Evolutionary conservation across 2,797 vertebrate species (phyloP), one percentile per base, ranked within the genome.

Genomic region (Galaxias olidus): DNA sequence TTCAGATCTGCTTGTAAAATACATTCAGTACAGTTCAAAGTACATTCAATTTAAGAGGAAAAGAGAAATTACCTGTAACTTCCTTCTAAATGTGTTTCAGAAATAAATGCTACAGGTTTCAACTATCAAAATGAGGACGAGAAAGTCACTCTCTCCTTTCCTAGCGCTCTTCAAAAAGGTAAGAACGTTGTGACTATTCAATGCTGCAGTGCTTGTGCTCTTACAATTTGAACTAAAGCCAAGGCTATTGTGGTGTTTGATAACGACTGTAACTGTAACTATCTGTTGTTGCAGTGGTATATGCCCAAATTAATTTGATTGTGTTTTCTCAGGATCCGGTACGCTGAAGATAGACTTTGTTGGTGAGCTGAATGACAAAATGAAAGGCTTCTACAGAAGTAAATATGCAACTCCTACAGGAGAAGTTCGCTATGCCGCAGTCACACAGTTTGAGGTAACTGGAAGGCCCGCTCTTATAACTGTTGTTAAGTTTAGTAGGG

Each of bases 101-200:
- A 99, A 93, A 95, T 99, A 71, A 96, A 95, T 0, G 98, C 98
- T 20, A 98, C 97, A 9, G 98, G 98, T 73, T 99, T 99, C 91
- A 99, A 99, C 90, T 99, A 99, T 78, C 96, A 99, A 49, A 99
- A 99, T 0, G 96, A 99, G 87, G 98, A 99, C 76, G 98, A 99
- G 72, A 99, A 99, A 88, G 97, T 99, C 77, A 98, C 98, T 19
- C 88, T 99, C 75, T 99, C 96, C 41, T 99, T 99, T 78, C 95
- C 96, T 68, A 96, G 95, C 56, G 90, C 91, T 68, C 93, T 99
- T 75, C 96, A 96, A 86, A 95, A 93, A 93, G 98, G 98, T 99
- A 84, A 75, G 61, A 61, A 0, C 30, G 2, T 30, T 30, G 30
- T 30, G 30, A 30, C 30, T 30, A 30, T 30, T 30, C 2, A 30